Base-by-base conservation (phyloP, 2,888 invertebrate genomes). In the Petrophora chlorosata region DNA sequence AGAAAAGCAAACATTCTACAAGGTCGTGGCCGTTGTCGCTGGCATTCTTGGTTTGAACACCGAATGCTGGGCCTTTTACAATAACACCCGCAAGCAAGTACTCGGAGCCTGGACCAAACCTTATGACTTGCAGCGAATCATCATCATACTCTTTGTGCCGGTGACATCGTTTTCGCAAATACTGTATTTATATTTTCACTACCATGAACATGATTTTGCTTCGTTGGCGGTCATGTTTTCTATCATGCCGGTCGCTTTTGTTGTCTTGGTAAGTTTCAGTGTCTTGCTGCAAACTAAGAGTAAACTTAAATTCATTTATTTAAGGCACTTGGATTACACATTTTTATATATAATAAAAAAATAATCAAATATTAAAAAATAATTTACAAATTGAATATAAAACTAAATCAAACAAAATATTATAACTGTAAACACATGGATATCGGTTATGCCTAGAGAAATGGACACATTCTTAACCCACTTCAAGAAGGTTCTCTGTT, bases 71-170 rank as follows among this genome's bases (percentile, higher is more conserved):
- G 3, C 13, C 4, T n/a, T n/a, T n/a, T n/a, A n/a, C n/a, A n/a
- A n/a, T n/a, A n/a, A n/a, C n/a, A n/a, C n/a, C n/a, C n/a, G n/a
- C n/a, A n/a, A n/a, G n/a, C n/a, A n/a, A n/a, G n/a, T n/a, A n/a
- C n/a, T n/a, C n/a, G n/a, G n/a, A n/a, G n/a, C n/a, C n/a, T 41
- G 41, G 41, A 16, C 5, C 17, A 33, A 25, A n/a, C 4, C 33
- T 2, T 26, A 12, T 12, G 2, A 0, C 0, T 4, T 41, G 1
- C 33, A 33, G 12, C 22, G 32, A 1, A 14, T 15, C 3, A 8
- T 33, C 1, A 13, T 33, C 1, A 5, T 8, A 2, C 16, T 41
- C 2, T 41, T 33, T 7, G 15, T 26, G 2, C 41, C 41, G 0
- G 9, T 33, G 1, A 1, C 8, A 3, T 9, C 3, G 12, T 8